Evolutionary conservation across 37 sponge, comb jelly and placozoan species (phyloP).

Genomic region (Haliclona indistincta): DNA sequence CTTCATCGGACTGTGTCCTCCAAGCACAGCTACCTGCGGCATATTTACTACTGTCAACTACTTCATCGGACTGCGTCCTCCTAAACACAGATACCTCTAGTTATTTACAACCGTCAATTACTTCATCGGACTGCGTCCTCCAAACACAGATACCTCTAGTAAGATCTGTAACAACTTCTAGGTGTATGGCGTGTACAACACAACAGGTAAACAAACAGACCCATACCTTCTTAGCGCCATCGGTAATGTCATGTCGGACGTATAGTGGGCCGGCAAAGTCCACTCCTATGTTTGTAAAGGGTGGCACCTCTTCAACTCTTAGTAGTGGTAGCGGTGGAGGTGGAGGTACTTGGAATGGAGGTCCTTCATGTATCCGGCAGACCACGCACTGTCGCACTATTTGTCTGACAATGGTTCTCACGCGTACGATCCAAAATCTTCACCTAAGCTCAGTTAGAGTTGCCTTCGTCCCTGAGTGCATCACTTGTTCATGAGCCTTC

Average conservation of each 20-base stretch:
- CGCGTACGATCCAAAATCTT: conserved; percentile 4
- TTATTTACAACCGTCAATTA: no score
- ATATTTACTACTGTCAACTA: no score
- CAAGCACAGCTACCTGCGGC: no score
- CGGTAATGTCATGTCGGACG: conserved; percentile 14
- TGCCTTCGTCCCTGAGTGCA: conserved; percentile 25
- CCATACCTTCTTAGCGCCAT: conserved; percentile 35
- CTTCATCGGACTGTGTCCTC: no score
- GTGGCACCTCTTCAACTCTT: conserved; percentile 17
- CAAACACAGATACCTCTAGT: no score
- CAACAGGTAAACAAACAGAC: conserved; percentile 46
- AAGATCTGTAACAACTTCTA: conserved; percentile 37
- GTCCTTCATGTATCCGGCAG: conserved; percentile 2
- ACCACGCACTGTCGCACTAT: conserved; percentile 13
- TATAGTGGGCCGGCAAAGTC: no score
- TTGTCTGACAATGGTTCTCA: conserved; percentile 11
- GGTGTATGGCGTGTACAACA: conserved; percentile 30
- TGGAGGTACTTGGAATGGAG: no score
- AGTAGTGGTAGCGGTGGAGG: conserved; percentile 28
- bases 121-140: no score
- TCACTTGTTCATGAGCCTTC: conserved; percentile 34
- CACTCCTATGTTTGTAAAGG: conserved; percentile 19
- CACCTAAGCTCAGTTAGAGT: conserved; percentile 12
- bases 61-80: no score
- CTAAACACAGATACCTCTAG: no score